phyloP scores from a whole-genome alignment of 2,888 invertebrate genomes.

The Apeira syringaria region DNA sequence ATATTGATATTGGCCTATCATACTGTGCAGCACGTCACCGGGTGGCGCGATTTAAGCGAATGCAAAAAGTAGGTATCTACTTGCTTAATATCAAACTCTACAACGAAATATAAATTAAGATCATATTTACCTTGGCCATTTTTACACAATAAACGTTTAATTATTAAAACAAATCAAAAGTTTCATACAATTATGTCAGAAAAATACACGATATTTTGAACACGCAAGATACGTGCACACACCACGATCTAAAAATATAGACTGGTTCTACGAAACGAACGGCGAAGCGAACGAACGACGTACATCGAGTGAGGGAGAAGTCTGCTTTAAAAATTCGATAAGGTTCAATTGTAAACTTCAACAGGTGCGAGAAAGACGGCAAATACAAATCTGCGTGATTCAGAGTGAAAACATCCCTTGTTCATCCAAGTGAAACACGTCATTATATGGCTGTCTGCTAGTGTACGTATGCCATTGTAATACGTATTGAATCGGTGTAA shows the following conservation, averaged over 20 bases:
- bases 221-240: conserved; percentile 47
- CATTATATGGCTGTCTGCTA: too few species aligned
- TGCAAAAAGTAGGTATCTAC: conserved; percentile 32
- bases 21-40: conserved; percentile 52
- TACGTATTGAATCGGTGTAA: too few species aligned
- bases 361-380: conserved; percentile 20
- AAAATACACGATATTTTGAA: conserved; percentile 45
- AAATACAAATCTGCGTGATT: conserved; percentile 10
- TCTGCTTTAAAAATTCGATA: conserved; percentile 67
- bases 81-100: conserved; percentile 8
- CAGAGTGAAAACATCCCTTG: conserved; percentile 25
- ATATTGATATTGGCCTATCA: conserved; percentile 28
- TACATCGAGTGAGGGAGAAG: conserved; percentile 32
- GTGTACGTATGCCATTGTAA: too few species aligned
- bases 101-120: neutral
- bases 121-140: conserved; percentile 72
- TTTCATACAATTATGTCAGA: conserved; percentile 55
- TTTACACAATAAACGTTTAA: conserved; percentile 36
- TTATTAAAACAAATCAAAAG: conserved; percentile 30
- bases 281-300: too few species aligned
- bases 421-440: conserved; percentile 7
- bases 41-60: conserved; percentile 49
- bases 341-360: conserved; percentile 26
- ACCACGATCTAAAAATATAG: conserved; percentile 64
- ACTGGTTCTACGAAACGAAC: conserved; percentile 46